These are phyloP conservation scores for Lochmaea crataegi DNA, from an alignment of 2,888 invertebrate genomes.

Conservation along the genomic window DNA sequence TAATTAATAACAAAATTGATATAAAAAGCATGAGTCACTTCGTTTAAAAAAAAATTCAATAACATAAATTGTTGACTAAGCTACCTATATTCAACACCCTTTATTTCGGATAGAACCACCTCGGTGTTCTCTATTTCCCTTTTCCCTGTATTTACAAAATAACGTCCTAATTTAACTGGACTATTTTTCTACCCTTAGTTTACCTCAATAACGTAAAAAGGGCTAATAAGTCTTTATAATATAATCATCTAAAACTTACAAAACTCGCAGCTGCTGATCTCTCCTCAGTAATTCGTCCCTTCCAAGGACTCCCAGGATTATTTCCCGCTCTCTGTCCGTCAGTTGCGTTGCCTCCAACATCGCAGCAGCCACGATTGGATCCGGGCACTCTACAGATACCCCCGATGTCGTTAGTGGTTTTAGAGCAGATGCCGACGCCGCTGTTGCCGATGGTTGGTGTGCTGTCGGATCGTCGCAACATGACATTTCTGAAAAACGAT, in stretches of 20 bases:
- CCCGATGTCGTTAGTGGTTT: constrained; percentile 25
- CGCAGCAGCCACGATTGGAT: constrained; percentile 59
- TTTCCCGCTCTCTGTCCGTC: constrained; percentile 65
- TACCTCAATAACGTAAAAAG: too few relatives aligned
- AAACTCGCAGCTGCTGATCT: constrained; percentile 67
- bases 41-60: too few relatives aligned
- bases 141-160: too few relatives aligned
- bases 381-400: constrained; percentile 60
- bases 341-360: constrained; percentile 60
- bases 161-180: too few relatives aligned
- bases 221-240: neutral
- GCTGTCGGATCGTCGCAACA: constrained; percentile 23
- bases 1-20: neutral
- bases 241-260: constrained; percentile 62
- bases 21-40: neutral
- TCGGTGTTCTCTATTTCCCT: too few relatives aligned
- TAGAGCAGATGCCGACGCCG: neutral
- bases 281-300: constrained; percentile 68
- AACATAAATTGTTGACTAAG: neutral
- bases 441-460: constrained; percentile 3
- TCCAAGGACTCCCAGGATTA: constrained; percentile 68
- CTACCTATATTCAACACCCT: too few relatives aligned
- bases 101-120: too few relatives aligned
- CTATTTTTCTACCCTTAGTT: too few relatives aligned
- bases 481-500: constrained; percentile 23